Evolutionary conservation across 1,140 invertebrate genomes (phyloP).

Genomic region (Ostrea denselamellosa): DNA sequence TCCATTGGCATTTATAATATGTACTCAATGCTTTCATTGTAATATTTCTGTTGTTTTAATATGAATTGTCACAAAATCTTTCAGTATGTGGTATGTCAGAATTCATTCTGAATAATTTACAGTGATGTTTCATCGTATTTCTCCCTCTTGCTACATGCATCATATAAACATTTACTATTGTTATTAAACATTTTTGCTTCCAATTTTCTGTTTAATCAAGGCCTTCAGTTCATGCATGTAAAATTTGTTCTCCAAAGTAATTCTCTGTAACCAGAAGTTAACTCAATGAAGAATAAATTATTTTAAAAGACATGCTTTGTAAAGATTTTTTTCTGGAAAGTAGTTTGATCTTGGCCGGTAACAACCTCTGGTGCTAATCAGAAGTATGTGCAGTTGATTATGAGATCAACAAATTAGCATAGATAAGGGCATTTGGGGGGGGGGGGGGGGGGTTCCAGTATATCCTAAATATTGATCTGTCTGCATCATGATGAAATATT

Average conservation of each 20-base stretch:
- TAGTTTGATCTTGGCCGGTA: no score
- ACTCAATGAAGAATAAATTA: background rate
- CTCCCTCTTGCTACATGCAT: background rate
- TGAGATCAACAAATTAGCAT: no score
- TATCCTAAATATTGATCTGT: no score
- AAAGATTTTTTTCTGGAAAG: background rate
- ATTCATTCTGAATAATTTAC: background rate
- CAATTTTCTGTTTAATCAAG: background rate
- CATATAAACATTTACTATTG: background rate
- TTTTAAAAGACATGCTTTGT: background rate
- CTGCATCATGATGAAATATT: no score
- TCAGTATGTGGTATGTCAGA: background rate
- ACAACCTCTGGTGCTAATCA: no score
- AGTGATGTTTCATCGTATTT: background rate
- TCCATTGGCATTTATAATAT: background rate
- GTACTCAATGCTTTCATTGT: background rate
- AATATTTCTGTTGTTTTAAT: background rate
- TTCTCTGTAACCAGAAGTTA: slow-evolving; percentile 3
- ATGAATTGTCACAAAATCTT: background rate
- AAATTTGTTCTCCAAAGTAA: background rate
- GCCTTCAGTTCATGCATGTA: background rate
- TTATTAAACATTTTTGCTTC: background rate
- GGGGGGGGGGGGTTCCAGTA: no score
- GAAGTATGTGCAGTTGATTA: no score
- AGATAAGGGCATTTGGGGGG: no score